Evolutionary conservation across 2,888 invertebrate species (phyloP).

Genomic region (Phyllotreta cruciferae): DNA sequence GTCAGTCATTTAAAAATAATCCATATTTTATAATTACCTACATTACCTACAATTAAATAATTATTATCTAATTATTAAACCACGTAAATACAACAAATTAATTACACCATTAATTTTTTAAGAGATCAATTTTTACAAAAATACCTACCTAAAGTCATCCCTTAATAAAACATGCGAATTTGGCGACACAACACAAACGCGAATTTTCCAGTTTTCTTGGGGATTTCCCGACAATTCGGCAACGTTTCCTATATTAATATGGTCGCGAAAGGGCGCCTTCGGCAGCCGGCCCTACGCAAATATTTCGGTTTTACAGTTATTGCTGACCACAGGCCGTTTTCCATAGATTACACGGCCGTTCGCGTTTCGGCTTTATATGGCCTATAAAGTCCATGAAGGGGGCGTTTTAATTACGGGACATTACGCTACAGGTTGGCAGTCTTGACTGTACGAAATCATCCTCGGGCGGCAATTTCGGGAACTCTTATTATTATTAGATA

Average conservation of each 20-base stretch:
- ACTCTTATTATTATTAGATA: slow-evolving; percentile 16
- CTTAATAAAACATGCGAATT: too few species aligned
- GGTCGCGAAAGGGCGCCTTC: slow-evolving; percentile 31
- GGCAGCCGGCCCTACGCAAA: slow-evolving; percentile 34
- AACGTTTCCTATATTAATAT: slow-evolving; percentile 27
- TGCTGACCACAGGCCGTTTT: slow-evolving; percentile 44
- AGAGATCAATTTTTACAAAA: too few species aligned
- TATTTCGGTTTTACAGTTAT: slow-evolving; percentile 47
- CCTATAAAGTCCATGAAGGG: slow-evolving; percentile 28
- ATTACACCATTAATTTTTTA: too few species aligned
- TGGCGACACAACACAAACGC: too few species aligned
- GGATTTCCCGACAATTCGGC: slow-evolving; percentile 6
- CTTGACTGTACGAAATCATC: slow-evolving; percentile 32
- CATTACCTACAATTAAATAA: too few species aligned
- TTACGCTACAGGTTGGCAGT: slow-evolving; percentile 40
- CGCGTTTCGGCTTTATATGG: slow-evolving; percentile 38
- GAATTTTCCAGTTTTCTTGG: neutral
- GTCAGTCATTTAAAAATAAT: too few species aligned
- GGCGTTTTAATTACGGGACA: slow-evolving; percentile 43
- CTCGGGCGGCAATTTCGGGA: slow-evolving; percentile 23
- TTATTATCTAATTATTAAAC: too few species aligned
- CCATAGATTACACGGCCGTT: slow-evolving; percentile 41
- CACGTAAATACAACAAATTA: too few species aligned
- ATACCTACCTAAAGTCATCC: too few species aligned
- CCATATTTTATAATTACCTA: too few species aligned